Evolutionary conservation across 2,888 invertebrate genomes (phyloP).

Genomic region (Lepeophtheirus nordmannii): DNA sequence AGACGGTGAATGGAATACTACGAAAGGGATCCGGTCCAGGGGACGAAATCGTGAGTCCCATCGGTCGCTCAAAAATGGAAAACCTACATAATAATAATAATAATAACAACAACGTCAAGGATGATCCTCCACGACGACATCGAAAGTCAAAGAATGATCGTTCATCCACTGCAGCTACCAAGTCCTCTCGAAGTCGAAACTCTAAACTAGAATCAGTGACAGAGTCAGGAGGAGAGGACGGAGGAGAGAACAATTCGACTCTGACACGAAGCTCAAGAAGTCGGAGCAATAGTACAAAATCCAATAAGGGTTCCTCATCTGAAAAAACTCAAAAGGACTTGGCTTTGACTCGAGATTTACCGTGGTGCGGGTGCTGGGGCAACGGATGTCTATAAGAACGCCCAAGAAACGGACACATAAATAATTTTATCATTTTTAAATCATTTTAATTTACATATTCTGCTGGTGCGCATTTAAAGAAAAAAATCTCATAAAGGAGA

Average conservation of each 20-base stretch:
- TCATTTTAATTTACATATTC: too few species aligned
- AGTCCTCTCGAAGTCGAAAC: neutral
- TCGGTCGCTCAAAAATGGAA: slow-evolving; percentile 13
- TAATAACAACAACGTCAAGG: neutral
- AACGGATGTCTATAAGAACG: slow-evolving; percentile 49
- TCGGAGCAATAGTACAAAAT: slow-evolving; percentile 26
- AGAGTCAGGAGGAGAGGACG: slow-evolving; percentile 3
- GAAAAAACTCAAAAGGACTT: slow-evolving; percentile 27
- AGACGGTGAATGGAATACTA: slow-evolving; percentile 26
- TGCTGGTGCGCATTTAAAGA: too few species aligned
- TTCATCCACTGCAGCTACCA: slow-evolving; percentile 3
- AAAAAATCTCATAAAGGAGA: too few species aligned
- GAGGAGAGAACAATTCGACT: slow-evolving; percentile 1
- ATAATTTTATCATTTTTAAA: too few species aligned
- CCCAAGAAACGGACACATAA: neutral
- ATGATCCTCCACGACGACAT: neutral
- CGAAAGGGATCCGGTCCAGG: slow-evolving; percentile 24
- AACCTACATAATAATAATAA: neutral
- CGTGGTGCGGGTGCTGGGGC: slow-evolving; percentile 73
- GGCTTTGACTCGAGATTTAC: slow-evolving; percentile 36
- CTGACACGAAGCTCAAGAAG: slow-evolving; percentile 27
- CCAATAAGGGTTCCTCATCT: slow-evolving; percentile 24
- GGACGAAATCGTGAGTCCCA: slow-evolving; percentile 19
- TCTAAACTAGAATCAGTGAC: neutral
- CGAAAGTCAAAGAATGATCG: neutral